These are phyloP conservation scores for Leptogaster cylindrica DNA, from an alignment of 2,888 invertebrate species.

Conservation along the genomic window DNA sequence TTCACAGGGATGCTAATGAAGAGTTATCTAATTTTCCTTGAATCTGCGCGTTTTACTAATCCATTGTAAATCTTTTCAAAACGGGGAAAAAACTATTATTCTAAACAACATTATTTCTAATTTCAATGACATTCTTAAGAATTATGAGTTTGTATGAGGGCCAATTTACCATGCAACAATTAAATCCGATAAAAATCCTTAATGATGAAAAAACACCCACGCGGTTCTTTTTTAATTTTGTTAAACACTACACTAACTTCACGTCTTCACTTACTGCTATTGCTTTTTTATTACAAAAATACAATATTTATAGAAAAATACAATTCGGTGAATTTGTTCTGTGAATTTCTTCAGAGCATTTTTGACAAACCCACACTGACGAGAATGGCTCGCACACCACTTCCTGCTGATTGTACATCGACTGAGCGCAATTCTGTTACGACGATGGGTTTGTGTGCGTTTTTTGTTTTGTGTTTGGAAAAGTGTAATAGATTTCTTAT, in stretches of 20 bases:
- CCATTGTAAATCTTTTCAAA: no score
- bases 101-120: no score
- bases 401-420: neutral
- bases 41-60: no score
- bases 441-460: neutral
- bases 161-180: slow-evolving; percentile 39
- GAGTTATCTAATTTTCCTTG: no score
- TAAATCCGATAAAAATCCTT: slow-evolving; percentile 29
- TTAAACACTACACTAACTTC: slow-evolving; percentile 26
- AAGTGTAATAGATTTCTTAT: slow-evolving; percentile 13
- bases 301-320: no score
- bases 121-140: slow-evolving; percentile 23
- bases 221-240: slow-evolving; percentile 5
- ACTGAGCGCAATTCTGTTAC: neutral
- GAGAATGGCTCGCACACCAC: slow-evolving; percentile 1
- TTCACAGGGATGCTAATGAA: neutral
- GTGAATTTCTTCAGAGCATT: slow-evolving; percentile 34
- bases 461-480: slow-evolving; percentile 14
- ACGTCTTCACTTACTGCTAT: slow-evolving; percentile 14
- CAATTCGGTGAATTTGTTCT: no score
- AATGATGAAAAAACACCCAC: slow-evolving; percentile 36
- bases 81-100: no score
- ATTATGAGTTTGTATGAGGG: slow-evolving; percentile 10
- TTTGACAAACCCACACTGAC: slow-evolving; percentile 27
- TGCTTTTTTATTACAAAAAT: slow-evolving; percentile 35